Percentiles rank a stretch among this genome's conserved stretches.
phyloP scores from a whole-genome alignment of 2,113 vertebrate species.

The Marcusenius ussheri region DNA sequence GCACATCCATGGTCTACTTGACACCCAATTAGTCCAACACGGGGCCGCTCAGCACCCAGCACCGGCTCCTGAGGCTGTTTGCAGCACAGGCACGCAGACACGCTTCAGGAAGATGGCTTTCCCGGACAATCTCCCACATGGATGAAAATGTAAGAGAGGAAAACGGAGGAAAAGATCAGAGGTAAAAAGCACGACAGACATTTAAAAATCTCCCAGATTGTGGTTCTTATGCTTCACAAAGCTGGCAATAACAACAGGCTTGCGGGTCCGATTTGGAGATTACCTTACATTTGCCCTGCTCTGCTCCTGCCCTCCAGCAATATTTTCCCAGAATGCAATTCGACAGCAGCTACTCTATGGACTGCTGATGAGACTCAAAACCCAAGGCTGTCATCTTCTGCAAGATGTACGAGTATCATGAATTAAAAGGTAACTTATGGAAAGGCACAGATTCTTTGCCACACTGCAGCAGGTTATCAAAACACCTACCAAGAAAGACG shows the following conservation, averaged over 20 bases:
- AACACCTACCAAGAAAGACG: neutral
- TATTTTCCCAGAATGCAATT: neutral
- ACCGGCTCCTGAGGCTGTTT: neutral
- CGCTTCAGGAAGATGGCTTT: neutral
- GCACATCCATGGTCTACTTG: neutral
- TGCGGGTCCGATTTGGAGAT: neutral
- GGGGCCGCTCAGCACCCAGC: neutral
- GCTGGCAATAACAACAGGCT: neutral
- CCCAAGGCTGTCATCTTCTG: neutral
- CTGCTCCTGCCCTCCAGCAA: neutral
- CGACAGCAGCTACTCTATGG: neutral
- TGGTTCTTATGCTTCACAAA: neutral
- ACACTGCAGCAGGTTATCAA: neutral
- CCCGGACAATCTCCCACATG: neutral
- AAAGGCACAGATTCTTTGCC: neutral
- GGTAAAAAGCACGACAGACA: neutral
- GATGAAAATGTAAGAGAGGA: neutral
- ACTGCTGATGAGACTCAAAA: neutral
- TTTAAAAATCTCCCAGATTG: neutral
- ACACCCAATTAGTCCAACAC: neutral
- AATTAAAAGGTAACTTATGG: neutral
- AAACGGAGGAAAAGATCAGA: neutral
- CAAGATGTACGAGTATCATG: neutral
- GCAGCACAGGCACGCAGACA: neutral
- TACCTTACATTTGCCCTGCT: neutral